Evolutionary conservation across 2,888 invertebrate genomes (phyloP).

Genomic region (Drosophila subquinaria): DNA sequence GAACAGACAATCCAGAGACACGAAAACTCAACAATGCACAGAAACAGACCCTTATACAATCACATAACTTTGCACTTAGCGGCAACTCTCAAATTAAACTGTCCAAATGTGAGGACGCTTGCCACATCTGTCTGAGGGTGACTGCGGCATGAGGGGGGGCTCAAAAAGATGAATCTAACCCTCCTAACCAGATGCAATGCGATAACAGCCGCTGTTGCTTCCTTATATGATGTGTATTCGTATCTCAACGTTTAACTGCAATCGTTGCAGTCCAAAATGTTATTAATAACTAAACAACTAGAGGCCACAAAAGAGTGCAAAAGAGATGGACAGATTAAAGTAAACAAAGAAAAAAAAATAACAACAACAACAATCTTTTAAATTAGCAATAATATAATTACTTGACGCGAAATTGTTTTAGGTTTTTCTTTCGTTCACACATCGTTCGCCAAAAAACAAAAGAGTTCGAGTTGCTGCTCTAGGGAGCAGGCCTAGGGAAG

Average conservation of each 20-base stretch:
- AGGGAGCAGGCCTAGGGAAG: not conserved
- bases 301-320: constrained; percentile 13
- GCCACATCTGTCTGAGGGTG: constrained; percentile 34
- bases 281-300: constrained; percentile 50
- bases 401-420: constrained; percentile 78
- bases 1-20: constrained; percentile 18
- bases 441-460: constrained; percentile 69
- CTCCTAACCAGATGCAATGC: constrained; percentile 63
- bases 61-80: constrained; percentile 81
- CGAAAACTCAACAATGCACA: constrained; percentile 12
- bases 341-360: constrained; percentile 11
- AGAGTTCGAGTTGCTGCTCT: constrained; percentile 19
- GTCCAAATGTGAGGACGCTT: constrained; percentile 61
- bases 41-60: constrained; percentile 58
- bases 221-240: constrained; percentile 38
- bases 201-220: constrained; percentile 58
- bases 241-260: constrained; percentile 37
- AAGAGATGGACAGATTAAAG: constrained; percentile 15
- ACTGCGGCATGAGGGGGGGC: not conserved
- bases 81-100: constrained; percentile 78
- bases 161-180: constrained; percentile 18
- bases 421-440: constrained; percentile 72
- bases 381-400: constrained; percentile 81
- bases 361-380: constrained; percentile 50
- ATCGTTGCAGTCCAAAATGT: constrained; percentile 43